Conservation (phyloP, 2,888 invertebrate species). For the Agriopis aurantiaria region DNA sequence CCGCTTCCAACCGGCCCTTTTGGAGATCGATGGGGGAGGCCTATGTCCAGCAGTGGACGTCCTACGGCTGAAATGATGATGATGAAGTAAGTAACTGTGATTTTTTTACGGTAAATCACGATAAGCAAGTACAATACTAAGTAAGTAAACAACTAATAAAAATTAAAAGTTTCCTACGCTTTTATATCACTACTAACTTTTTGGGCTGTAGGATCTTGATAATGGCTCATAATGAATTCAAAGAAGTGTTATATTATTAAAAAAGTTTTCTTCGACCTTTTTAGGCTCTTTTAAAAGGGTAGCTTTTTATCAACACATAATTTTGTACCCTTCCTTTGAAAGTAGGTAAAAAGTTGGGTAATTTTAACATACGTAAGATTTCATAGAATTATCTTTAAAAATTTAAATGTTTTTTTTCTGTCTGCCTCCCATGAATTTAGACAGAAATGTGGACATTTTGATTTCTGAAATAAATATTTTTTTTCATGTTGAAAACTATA, state of each 20-base stretch:
- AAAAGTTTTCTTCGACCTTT: slow-evolving; percentile 20
- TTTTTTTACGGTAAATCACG: background rate
- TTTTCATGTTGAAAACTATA: too few relatives aligned
- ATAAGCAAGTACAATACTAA: background rate
- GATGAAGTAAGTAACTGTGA: too few relatives aligned
- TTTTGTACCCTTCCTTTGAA: background rate
- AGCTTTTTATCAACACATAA: slow-evolving; percentile 19
- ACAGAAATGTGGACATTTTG: too few relatives aligned
- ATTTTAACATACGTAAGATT: background rate
- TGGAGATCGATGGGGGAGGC: too few relatives aligned
- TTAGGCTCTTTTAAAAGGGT: slow-evolving; percentile 12
- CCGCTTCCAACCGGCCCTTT: too few relatives aligned
- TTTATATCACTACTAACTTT: slow-evolving; percentile 9
- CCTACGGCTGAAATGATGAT: too few relatives aligned
- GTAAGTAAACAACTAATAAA: background rate
- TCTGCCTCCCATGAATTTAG: too few relatives aligned
- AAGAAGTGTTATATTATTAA: slow-evolving; percentile 22
- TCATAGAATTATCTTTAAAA: background rate
- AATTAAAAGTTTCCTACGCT: slow-evolving; percentile 10
- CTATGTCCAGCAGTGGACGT: too few relatives aligned
- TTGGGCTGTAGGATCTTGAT: slow-evolving; percentile 9
- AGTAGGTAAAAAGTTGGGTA: background rate
- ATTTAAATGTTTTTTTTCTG: too few relatives aligned
- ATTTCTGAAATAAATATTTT: too few relatives aligned
- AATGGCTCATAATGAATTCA: slow-evolving; percentile 26